Base-by-base conservation (phyloP, 2,113 vertebrate species). In the Narcine bancroftii region DNA sequence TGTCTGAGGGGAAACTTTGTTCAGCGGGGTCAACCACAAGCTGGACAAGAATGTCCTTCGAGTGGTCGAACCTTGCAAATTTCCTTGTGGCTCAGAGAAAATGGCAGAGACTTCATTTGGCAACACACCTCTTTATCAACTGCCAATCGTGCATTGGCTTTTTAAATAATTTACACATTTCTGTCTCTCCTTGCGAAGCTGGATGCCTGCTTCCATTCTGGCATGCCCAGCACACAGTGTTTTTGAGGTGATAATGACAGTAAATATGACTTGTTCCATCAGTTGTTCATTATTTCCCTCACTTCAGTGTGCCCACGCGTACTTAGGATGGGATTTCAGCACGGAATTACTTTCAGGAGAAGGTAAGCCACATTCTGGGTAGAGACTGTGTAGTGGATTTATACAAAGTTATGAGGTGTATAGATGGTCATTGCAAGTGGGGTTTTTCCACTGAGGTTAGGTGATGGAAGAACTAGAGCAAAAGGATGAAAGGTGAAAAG, bases 241-340 rank as follows among this genome's bases (percentile, higher is more conserved):
- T 87, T 50, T 56, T n/a, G 81, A 87, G 81, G 81, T 3, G 81
- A 87, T 87, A 87, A 87, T 87, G 53, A 83, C 33, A 47, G 75
- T 33, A 83, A 83, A 83, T 83, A 83, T 29, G 76, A 79, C 42
- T 79, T 79, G 45, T 83, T 83, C 47, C 47, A 83, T 83, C 47
- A 53, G 26, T 83, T 26, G 26, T 29, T 83, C 47, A 56, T 83
- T 83, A 29, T 83, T 47, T 83, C 50, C n/a, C 79, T 83, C 45
- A n/a, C 50, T 83, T 83, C 50, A 50, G 33, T 83, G 47, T 83
- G 47, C 79, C 47, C 79, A 53, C 50, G 33, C 29, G 33, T 56
- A 83, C 50, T n/a, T 83, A 29, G 79, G 47, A 29, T 53, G 29
- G 47, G 26, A 29, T 29, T 53, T 83, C 11, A 15, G 11, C 29